Evolutionary conservation across 2,888 invertebrate genomes (phyloP), one percentile per base, ranked within the genome.

Genomic region (Cosmia trapezina): DNA sequence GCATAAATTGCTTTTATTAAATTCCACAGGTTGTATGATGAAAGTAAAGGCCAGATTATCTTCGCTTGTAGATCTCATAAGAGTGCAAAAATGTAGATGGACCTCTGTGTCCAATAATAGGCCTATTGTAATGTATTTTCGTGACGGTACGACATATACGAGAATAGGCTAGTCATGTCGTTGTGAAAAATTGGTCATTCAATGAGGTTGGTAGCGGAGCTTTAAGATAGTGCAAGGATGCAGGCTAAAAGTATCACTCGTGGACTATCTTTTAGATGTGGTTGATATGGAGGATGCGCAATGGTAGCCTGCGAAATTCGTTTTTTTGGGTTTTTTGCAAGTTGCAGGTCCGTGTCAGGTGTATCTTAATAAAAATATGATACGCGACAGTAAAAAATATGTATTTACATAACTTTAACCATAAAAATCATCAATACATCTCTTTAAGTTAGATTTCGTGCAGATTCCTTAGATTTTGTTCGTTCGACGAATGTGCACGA

Each of bases 1-100:
- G 33, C 7, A 19, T 45, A 73, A 78, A 65, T 60, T 67, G 71
- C 54, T 72, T 33, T 54, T n/a, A 47, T 53, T 19, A 49, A 78
- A 63, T 71, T 81, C 12, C 41, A 5, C 57, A 28, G 19, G 33
- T 4, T 41, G 14, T 56, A 19, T 59, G 33, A 54, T 80, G 63
- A 59, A 47, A 75, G 14, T 41, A 9, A 57, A 80, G 33, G 47
- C 12, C 37, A 49, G 12, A 28, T 17, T 1, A 19, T 53, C 43
- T 28, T 43, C 33, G 28, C 2, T n/a, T 41, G 12, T 14, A 12
- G 6, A 57, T 74, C n/a, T 73, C 0, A 33, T 22, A 41, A 19
- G 56, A 57, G 43, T 73, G 49, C 17, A 76, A 47, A 54, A 28
- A 17, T 54, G 8, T 54, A 28, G 53, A 51, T n/a, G n/a, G n/a